Base-by-base conservation (phyloP, 1,140 invertebrate genomes). In the Pectinophora gossypiella region DNA sequence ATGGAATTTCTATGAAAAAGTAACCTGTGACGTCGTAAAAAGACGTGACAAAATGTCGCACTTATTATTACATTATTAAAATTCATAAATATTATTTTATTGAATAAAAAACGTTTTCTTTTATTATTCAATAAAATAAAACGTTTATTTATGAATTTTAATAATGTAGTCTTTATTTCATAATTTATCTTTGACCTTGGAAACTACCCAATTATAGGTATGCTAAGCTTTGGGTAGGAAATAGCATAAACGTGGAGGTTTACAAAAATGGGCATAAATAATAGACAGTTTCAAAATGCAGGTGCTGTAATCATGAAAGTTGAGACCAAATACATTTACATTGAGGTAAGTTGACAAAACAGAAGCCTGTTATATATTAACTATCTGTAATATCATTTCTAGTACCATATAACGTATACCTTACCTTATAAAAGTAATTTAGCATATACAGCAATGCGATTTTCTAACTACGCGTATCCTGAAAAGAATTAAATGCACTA, bases 361-460 rank as follows among this genome's bases (percentile, higher is more conserved):
- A 72, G 60, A 72, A 71, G 69, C 76, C 72, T 71, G 16, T 13
- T n/a, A n/a, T n/a, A n/a, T n/a, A n/a, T n/a, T n/a, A n/a, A n/a
- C n/a, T n/a, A n/a, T 23, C 22, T 5, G 22, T 32, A 32, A 32
- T 32, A 32, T n/a, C 2, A 32, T 32, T 9, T 32, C 2, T 32
- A 12, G 7, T 32, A 12, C 6, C 2, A 32, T n/a, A n/a, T 51
- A 56, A 45, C 35, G 51, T 50, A 36, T 36, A 52, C 56, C 71
- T 79, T 79, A 81, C 72, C 76, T 72, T 42, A 22, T 27, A 20
- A 51, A 46, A 66, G 57, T 62, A 40, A 40, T 66, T 79, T 82
- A 80, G 58, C 65, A 68, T 66, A 84, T 82, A 79, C 78, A 75
- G 80, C 80, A 85, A 84, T 84, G 76, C 40, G 82, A 85, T 73